phyloP scores from a whole-genome alignment of 2,113 vertebrate species.

The Forbesichthys agassizii region DNA sequence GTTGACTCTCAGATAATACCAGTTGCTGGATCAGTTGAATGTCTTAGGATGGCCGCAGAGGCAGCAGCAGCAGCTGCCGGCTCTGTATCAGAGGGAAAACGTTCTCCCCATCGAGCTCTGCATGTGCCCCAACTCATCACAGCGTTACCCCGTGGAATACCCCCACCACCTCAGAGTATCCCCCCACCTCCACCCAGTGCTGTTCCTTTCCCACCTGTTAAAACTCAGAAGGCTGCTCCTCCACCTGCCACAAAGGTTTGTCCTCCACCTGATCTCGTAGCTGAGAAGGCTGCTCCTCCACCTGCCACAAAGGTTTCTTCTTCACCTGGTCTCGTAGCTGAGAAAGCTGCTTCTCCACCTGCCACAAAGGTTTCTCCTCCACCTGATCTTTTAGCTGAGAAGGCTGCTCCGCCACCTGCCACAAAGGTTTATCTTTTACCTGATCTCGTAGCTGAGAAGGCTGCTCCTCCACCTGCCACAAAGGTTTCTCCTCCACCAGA shows the following conservation, averaged over 20 bases:
- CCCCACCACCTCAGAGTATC: conserved; percentile 39
- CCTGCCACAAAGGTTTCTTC: background rate
- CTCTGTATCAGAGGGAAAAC: background rate
- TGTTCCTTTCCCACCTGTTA: conserved; percentile 31
- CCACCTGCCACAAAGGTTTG: background rate
- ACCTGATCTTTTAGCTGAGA: background rate
- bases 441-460: background rate
- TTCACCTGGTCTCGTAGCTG: background rate
- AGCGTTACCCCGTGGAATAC: conserved; percentile 20
- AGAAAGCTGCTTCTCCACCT: background rate
- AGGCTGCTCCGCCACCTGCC: background rate
- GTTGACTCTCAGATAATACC: background rate
- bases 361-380: no score
- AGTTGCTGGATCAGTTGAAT: conserved; percentile 5
- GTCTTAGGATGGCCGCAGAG: background rate
- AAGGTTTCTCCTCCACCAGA: background rate
- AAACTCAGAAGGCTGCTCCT: no score
- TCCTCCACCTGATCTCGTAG: background rate
- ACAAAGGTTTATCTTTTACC: no score
- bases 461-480: background rate
- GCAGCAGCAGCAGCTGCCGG: background rate
- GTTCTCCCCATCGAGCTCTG: background rate
- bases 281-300: no score
- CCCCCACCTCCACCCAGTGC: conserved; percentile 58
- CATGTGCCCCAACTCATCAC: conserved; percentile 20